Evolutionary conservation across 2,797 vertebrate species (phyloP).

Genomic region (Lutjanus campechanus): DNA sequence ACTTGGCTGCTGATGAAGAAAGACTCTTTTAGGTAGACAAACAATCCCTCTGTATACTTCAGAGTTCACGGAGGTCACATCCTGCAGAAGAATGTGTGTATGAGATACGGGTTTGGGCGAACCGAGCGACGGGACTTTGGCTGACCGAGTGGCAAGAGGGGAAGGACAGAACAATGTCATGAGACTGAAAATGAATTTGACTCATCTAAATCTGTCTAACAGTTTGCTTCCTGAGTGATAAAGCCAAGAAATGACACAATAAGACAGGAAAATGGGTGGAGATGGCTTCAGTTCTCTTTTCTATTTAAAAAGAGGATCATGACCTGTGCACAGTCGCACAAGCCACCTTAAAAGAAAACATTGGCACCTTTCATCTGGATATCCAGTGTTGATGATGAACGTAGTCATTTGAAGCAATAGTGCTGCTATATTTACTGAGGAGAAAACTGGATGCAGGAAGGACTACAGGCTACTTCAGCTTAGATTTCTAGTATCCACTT

Average conservation of each 20-base stretch:
- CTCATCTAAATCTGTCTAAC: constrained; percentile 66
- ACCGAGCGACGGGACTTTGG: constrained; percentile 13
- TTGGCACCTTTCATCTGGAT: too few species aligned
- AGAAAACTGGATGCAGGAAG: too few species aligned
- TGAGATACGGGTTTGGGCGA: constrained; percentile 60
- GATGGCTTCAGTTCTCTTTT: constrained; percentile 35
- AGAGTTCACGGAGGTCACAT: constrained; percentile 75
- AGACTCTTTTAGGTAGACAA: constrained; percentile 53
- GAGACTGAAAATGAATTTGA: constrained; percentile 37
- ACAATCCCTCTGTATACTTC: constrained; percentile 41
- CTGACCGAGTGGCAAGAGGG: constrained; percentile 26
- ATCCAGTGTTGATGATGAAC: too few species aligned
- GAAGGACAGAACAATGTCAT: constrained; percentile 78
- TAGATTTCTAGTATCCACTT: too few species aligned
- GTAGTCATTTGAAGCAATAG: too few species aligned
- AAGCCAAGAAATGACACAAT: constrained; percentile 67
- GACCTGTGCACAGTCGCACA: constrained; percentile 33
- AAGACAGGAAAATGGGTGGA: constrained; percentile 62
- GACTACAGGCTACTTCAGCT: too few species aligned
- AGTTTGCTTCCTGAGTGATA: constrained; percentile 73
- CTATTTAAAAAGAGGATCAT: constrained; percentile 60
- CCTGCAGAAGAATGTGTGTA: constrained; percentile 65
- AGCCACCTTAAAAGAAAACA: too few species aligned
- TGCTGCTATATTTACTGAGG: too few species aligned
- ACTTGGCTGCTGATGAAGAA: constrained; percentile 54